phyloP scores from a whole-genome alignment of 2,113 vertebrate genomes.

The Arvicanthis niloticus region DNA sequence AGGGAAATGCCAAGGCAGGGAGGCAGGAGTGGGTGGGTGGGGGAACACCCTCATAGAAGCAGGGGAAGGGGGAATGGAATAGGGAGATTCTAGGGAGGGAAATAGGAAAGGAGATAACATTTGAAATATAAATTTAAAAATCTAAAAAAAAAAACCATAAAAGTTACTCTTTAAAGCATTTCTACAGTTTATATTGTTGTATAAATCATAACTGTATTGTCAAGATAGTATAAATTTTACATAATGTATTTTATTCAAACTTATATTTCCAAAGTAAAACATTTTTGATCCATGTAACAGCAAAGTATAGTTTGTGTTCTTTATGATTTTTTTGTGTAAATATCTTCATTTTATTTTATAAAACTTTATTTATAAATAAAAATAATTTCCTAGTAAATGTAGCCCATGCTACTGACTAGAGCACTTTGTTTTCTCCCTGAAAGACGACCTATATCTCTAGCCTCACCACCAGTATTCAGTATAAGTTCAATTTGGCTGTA shows the following conservation, averaged over 20 bases:
- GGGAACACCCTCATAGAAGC: too few species aligned
- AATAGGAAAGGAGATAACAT: too few species aligned
- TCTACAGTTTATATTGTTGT: not conserved
- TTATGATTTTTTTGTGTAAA: not conserved
- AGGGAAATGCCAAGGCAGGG: too few species aligned
- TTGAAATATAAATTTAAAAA: too few species aligned
- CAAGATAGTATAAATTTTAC: not conserved
- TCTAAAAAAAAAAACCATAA: not conserved
- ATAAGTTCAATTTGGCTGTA: not conserved
- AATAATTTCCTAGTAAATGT: too few species aligned
- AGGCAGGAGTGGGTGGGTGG: too few species aligned
- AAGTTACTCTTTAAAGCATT: not conserved
- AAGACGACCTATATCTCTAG: not conserved
- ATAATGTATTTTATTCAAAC: not conserved
- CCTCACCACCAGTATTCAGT: not conserved
- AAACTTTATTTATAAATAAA: not conserved
- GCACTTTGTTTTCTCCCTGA: not conserved
- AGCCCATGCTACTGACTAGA: too few species aligned
- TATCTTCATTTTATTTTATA: not conserved
- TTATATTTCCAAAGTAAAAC: not conserved
- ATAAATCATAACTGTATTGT: not conserved
- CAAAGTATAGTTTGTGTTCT: not conserved
- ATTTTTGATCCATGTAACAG: not conserved
- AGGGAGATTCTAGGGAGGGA: too few species aligned
- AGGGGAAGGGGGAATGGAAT: too few species aligned